A percentile compares a stretch with the other conserved stretches of the same genome.
phyloP scores from a whole-genome alignment of 2,888 invertebrate genomes.

The Hoplodrina blanda region DNA sequence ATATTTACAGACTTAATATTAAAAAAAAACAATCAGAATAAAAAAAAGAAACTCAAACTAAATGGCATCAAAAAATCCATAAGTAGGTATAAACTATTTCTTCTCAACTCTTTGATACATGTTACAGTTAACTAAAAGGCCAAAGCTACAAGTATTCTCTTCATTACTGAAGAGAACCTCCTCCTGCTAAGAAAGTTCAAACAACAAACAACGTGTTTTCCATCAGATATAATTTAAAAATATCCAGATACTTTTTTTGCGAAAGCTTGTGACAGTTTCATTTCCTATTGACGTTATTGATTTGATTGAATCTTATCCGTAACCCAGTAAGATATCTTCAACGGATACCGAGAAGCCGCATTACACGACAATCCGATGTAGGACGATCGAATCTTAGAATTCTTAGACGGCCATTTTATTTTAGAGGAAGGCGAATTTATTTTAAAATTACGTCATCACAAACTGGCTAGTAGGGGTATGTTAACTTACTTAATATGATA shows the following conservation, averaged over 20 bases:
- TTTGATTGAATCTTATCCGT: conserved; percentile 35
- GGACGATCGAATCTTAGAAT: not conserved
- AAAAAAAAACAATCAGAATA: too few relatives aligned
- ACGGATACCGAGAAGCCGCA: conserved; percentile 11
- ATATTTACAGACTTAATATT: too few relatives aligned
- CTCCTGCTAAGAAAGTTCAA: too few relatives aligned
- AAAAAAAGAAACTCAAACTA: too few relatives aligned
- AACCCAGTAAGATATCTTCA: conserved; percentile 27
- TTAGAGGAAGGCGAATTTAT: not conserved
- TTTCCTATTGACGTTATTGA: conserved; percentile 16
- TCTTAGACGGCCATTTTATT: conserved; percentile 15
- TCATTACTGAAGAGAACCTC: too few relatives aligned
- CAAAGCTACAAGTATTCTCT: too few relatives aligned
- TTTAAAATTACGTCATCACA: not conserved
- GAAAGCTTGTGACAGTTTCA: conserved; percentile 6
- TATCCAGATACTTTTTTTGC: not conserved
- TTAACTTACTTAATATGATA: too few relatives aligned
- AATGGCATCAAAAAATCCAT: too few relatives aligned
- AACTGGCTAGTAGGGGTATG: not conserved
- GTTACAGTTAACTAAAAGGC: too few relatives aligned
- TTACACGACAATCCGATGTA: conserved; percentile 1
- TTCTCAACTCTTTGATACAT: too few relatives aligned
- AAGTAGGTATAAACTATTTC: too few relatives aligned
- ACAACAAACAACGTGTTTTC: conserved; percentile 9
- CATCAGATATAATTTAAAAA: conserved; percentile 10